Evolutionary conservation across 2,797 vertebrate species (phyloP), one percentile per base, ranked within the genome.

Genomic region (Saguinus oedipus): DNA sequence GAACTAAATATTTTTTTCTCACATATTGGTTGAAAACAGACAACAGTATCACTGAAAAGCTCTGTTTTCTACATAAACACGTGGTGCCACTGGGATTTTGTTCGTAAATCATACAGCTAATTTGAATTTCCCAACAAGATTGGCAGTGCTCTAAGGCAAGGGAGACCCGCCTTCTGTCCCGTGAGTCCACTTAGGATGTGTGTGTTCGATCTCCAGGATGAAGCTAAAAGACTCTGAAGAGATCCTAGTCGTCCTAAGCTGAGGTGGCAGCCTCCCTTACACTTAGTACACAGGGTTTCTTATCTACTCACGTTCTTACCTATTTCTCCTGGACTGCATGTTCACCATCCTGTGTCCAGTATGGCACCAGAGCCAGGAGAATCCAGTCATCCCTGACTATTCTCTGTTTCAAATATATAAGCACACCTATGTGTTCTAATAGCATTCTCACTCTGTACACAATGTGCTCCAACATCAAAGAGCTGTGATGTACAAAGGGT

Each of bases 1-100:
- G 27, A 88, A 57, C 50, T 92, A 72, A 39, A 19, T 84, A 86
- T 61, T 70, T 79, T 75, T 75, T 76, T 80, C 68, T 88, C 36
- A 61, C 6, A 33, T 61, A 17, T 17, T 72, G 9, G 26, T 74
- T 84, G 39, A 53, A 94, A 91, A 82, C 33, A 68, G 85, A 70
- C 64, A 48, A 79, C 2, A 27, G 26, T 27, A 24, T 30, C 39
- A 4, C 26, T 39, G 78, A 30, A 85, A 55, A 92, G 39, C 46
- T 88, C 44, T 13, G 22, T 80, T 92, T 55, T 79, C 79, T 26
- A 90, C 24, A 61, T n/a, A 75, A 13, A 39, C 15, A 33, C 3
- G 78, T 24, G 70, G 30, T 19, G 57, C 48, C 36, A 80, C 61
- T 80, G 79, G 48, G 50, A 42, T 42, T 76, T 84, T 59, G 14